Base-by-base conservation (phyloP, 2,888 invertebrate genomes). In the Agrotis segetum region DNA sequence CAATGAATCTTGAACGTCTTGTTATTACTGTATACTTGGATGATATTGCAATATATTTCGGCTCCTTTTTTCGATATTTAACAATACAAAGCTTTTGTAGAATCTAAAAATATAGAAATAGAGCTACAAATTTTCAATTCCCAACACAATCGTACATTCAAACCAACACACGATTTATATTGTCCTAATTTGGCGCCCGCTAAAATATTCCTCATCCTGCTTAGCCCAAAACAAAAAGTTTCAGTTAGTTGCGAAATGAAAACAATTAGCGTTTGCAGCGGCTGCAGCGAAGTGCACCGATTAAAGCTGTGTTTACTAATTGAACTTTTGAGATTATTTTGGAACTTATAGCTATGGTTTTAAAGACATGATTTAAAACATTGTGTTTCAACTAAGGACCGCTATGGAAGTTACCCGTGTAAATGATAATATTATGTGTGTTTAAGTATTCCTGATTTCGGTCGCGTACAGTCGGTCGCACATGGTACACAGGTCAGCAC, bases 191-290 rank as follows among this genome's bases (percentile, higher is more conserved):
- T 75, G 63, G 71, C 66, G 56, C 59, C 29, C 44, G 67, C 83
- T 80, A 76, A 79, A 81, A 75, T 83, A 83, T 80, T 80, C 64
- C 49, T 11, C 67, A 58, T 60, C 71, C 65, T 71, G 71, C 73
- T 71, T 71, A 77, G 71, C 71, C 53, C 34, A 73, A 71, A 80
- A 74, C 72, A 85, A 83, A 83, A 83, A 85, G 80, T 82, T 83
- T 85, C 80, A 72, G 83, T 74, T 79, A 74, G 82, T 84, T 77
- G 52, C 55, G 53, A 77, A 83, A 77, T 81, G 77, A 76, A 83
- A 83, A 83, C 78, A 83, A 85, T 85, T 85, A 85, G 78, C 71
- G 70, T 76, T 76, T 75, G 81, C 78, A 81, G 62, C 83, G 78
- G 81, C 81, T 83, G 85, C 81, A 67, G 55, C 60, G 59, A 70